Evolutionary conservation across 1,140 invertebrate species (phyloP), one percentile per base, ranked within the genome.

Genomic region (Conus betulinus): DNA sequence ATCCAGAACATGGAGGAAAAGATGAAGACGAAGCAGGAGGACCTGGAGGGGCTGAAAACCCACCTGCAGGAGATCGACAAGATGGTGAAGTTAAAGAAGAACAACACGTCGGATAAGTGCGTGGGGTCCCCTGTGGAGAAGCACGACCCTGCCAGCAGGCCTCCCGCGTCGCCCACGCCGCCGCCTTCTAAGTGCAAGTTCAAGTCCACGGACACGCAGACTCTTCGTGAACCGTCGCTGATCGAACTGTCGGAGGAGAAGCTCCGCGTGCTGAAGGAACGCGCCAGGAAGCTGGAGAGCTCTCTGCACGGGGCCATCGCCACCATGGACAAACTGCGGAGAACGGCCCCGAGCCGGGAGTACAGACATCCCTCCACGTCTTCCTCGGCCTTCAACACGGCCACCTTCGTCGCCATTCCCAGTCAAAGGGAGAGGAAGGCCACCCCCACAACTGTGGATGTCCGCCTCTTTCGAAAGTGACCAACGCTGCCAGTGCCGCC

Each of bases 241-340:
- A 92, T 93, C 51, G 91, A 92, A 60, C 91, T 94, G 27, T 92
- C 93, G 0, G 90, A 92, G 57, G 93, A 94, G 76, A 92, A 91
- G 88, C 90, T 94, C 10, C 85, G 90, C n/a, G 91, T 88, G 25
- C 63, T 94, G 71, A 91, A 91, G 87, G 88, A 89, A 81, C 92
- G 92, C 87, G 93, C 93, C 27, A 92, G 91, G 88, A 93, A 93
- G 88, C 90, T 94, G 17, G 93, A 94, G 87, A 90, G 89, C 63
- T 94, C 93, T 55, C 82, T 94, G 39, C 92, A 93, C 87, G 93
- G 93, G 87, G 93, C 93, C 39, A 89, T 94, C 20, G 87, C 88
- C 74, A 92, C 92, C 79, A 93, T 93, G 91, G 92, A 93, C 51
- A 90, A 87, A 39, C 91, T 92, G 87, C 89, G 90, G 27, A 93